These are phyloP conservation scores for Colletes collaris DNA, from an alignment of 2,888 invertebrate species.

Conservation along the genomic window DNA sequence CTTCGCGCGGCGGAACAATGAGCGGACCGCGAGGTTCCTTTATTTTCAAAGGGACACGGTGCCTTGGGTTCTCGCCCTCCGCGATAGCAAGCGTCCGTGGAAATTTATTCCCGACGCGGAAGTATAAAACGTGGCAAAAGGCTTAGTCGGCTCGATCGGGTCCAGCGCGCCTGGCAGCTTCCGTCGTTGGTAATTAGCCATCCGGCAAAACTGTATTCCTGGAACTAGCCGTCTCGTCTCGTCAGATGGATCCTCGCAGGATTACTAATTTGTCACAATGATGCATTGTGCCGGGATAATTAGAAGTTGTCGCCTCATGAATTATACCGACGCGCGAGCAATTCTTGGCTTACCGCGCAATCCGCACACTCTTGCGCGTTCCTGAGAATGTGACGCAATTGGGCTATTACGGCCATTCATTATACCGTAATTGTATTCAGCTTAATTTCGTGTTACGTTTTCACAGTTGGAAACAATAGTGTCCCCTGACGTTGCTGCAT, in stretches of 20 bases:
- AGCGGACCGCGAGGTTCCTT: slow-evolving; percentile 15
- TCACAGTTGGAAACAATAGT: slow-evolving; percentile 65
- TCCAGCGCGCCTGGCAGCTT: neutral
- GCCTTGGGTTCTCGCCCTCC: neutral
- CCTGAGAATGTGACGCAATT: slow-evolving; percentile 70
- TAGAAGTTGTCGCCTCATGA: slow-evolving; percentile 71
- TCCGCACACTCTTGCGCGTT: slow-evolving; percentile 66
- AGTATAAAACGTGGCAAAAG: neutral
- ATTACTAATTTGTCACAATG: slow-evolving; percentile 71
- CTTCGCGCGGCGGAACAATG: slow-evolving; percentile 37
- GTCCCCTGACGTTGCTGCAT: slow-evolving; percentile 63
- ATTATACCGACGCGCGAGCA: slow-evolving; percentile 65
- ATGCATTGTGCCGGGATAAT: slow-evolving; percentile 69
- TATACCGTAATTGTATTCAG: slow-evolving; percentile 70
- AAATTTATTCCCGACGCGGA: slow-evolving; percentile 25
- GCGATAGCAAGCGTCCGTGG: neutral
- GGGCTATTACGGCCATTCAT: slow-evolving; percentile 71
- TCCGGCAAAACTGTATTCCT: slow-evolving; percentile 41
- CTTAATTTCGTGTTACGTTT: slow-evolving; percentile 70
- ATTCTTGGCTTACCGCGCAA: slow-evolving; percentile 70
- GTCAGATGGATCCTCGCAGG: slow-evolving; percentile 54
- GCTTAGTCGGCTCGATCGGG: neutral
- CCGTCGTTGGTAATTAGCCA: slow-evolving; percentile 20
- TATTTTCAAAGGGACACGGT: slow-evolving; percentile 2
- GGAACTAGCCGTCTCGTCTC: slow-evolving; percentile 32